phyloP scores from a whole-genome alignment of 2,797 vertebrate genomes.

The Hapalemur alaotrensis region DNA sequence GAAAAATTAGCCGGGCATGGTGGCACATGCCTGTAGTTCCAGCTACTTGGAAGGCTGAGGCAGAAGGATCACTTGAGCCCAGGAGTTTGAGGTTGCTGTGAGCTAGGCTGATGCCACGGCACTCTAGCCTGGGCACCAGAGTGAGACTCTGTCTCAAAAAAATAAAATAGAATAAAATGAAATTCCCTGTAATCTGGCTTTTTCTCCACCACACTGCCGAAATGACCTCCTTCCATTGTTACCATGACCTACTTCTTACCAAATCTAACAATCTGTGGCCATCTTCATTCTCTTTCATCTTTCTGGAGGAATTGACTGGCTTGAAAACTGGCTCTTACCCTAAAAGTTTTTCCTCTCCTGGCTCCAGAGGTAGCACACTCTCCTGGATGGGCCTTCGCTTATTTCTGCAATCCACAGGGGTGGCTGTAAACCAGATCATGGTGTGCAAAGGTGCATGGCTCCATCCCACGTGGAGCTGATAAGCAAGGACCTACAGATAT shows the following conservation, averaged over 20 bases:
- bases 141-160: too few species aligned
- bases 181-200: not conserved
- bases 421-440: not conserved
- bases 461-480: not conserved
- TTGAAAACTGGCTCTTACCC: not conserved
- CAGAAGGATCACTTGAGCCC: too few species aligned
- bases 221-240: not conserved
- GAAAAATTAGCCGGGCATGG: too few species aligned
- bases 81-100: too few species aligned
- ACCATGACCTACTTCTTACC: not conserved
- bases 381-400: not conserved
- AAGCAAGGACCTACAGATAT: not conserved
- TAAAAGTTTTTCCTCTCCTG: not conserved
- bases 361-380: not conserved
- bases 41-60: too few species aligned
- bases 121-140: too few species aligned
- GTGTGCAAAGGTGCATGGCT: not conserved
- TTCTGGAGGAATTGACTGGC: not conserved
- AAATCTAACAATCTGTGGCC: not conserved
- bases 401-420: not conserved
- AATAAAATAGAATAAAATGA: not conserved
- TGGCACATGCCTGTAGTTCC: too few species aligned
- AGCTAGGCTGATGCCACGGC: too few species aligned
- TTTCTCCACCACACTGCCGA: not conserved
- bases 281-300: not conserved